Conservation (phyloP, 1,140 invertebrate species). For the Sesamia nonagrioides region DNA sequence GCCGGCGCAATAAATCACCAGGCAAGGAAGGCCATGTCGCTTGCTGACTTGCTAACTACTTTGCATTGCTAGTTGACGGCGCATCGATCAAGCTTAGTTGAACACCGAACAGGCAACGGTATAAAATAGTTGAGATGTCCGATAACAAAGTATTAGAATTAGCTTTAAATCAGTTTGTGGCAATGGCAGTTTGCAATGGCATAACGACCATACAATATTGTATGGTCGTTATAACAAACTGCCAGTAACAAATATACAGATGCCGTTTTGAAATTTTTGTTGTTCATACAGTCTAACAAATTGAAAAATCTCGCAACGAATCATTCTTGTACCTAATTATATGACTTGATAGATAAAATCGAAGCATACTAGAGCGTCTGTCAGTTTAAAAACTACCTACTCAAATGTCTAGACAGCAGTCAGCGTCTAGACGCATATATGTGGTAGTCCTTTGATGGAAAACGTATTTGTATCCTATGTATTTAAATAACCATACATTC, state of each 20-base stretch:
- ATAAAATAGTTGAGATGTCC: constrained; percentile 16
- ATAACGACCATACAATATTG: not conserved
- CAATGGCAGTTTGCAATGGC: too few species aligned
- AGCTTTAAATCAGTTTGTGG: not conserved
- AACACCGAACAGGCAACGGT: constrained; percentile 20
- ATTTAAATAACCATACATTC: constrained; percentile 10
- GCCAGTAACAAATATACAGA: too few species aligned
- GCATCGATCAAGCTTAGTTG: constrained; percentile 47
- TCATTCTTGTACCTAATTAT: not conserved
- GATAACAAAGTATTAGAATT: constrained; percentile 1
- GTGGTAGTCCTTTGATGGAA: constrained; percentile 23
- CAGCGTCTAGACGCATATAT: constrained; percentile 21
- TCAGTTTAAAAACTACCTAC: constrained; percentile 24
- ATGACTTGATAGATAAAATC: not conserved
- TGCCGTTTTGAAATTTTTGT: too few species aligned
- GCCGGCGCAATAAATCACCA: constrained; percentile 55
- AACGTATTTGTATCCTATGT: constrained; percentile 24
- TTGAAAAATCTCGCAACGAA: not conserved
- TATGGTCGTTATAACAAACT: not conserved
- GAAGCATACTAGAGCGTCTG: not conserved
- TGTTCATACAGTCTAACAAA: too few species aligned
- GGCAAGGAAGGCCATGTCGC: constrained; percentile 51
- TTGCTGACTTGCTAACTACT: constrained; percentile 53
- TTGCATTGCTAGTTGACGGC: constrained; percentile 39
- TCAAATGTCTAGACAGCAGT: constrained; percentile 31